phyloP scores from a whole-genome alignment of 30 jellyfish, hydroid and myxozoan species.

The Aurelia sp. region DNA sequence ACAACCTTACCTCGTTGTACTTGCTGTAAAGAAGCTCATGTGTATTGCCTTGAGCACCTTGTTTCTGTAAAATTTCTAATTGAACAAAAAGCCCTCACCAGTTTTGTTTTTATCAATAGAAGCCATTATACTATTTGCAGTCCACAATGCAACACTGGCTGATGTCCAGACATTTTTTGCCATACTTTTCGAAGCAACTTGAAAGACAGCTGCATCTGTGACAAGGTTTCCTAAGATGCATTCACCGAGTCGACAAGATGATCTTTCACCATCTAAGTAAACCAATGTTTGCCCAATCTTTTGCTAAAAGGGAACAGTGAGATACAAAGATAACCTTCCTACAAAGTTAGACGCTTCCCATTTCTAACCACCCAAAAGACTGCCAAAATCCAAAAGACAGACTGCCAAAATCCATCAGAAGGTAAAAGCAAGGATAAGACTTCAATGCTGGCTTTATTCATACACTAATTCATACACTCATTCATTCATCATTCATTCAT shows the following conservation, averaged over 20 bases:
- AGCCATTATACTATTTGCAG: constrained; percentile 81
- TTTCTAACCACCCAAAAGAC: too few species aligned
- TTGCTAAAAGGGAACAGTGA: constrained; percentile 15
- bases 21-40: too few species aligned
- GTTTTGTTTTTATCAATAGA: constrained; percentile 62
- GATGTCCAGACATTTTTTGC: constrained; percentile 63
- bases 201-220: constrained; percentile 76
- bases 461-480: too few species aligned
- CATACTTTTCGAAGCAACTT: constrained; percentile 16
- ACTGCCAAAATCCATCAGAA: too few species aligned
- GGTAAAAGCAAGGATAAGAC: too few species aligned
- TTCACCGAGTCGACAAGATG: constrained; percentile 73
- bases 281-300: constrained; percentile 66
- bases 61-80: too few species aligned
- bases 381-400: too few species aligned
- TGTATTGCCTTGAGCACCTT: too few species aligned
- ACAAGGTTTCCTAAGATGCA: constrained; percentile 79
- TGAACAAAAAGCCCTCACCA: constrained; percentile 2
- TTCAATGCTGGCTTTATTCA: too few species aligned
- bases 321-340: not conserved
- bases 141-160: constrained; percentile 76
- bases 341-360: too few species aligned
- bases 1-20: too few species aligned
- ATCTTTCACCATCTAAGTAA: constrained; percentile 65
- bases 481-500: too few species aligned